A percentile compares a stretch with the other conserved stretches of the same genome.
These are phyloP conservation scores for Delphinapterus leucas DNA, from an alignment of 2,113 vertebrate genomes.

Conservation along the genomic window DNA sequence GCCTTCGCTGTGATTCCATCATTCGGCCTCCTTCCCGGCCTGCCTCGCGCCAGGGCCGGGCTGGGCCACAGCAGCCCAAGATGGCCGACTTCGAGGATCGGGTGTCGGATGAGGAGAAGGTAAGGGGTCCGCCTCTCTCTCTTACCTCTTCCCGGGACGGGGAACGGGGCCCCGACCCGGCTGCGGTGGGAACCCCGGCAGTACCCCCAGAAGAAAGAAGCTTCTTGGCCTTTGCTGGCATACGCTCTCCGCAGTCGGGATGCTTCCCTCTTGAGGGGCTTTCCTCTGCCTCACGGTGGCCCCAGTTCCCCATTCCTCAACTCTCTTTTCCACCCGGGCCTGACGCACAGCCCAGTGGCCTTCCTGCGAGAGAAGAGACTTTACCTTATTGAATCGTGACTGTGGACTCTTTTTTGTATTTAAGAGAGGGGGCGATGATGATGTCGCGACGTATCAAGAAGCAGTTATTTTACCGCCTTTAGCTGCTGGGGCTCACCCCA, in stretches of 20 bases:
- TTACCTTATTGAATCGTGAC: neutral
- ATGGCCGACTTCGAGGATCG: conserved; percentile 94
- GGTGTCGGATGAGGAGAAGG: conserved; percentile 93
- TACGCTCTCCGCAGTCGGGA: neutral
- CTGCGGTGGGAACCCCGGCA: neutral
- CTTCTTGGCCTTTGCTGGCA: neutral
- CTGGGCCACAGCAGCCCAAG: conserved; percentile 86
- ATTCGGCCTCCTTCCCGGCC: conserved; percentile 68
- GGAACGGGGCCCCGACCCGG: neutral
- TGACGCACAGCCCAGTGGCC: neutral
- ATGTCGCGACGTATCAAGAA: neutral
- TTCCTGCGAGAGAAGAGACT: neutral
- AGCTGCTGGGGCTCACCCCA: neutral
- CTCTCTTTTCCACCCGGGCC: neutral
- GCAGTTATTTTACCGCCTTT: conserved; percentile 8
- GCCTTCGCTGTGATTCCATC: neutral
- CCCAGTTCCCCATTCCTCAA: conserved; percentile 52
- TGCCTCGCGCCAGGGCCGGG: conserved; percentile 74
- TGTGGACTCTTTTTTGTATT: neutral
- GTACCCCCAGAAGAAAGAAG: neutral
- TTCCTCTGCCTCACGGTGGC: conserved; percentile 44
- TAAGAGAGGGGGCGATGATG: neutral
- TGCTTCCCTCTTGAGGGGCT: conserved; percentile 40
- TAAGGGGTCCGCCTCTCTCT: conserved; percentile 75
- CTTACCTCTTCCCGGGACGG: neutral